Base-by-base conservation (phyloP, 2,888 invertebrate species). In the Pristionchus maxplancki region DNA sequence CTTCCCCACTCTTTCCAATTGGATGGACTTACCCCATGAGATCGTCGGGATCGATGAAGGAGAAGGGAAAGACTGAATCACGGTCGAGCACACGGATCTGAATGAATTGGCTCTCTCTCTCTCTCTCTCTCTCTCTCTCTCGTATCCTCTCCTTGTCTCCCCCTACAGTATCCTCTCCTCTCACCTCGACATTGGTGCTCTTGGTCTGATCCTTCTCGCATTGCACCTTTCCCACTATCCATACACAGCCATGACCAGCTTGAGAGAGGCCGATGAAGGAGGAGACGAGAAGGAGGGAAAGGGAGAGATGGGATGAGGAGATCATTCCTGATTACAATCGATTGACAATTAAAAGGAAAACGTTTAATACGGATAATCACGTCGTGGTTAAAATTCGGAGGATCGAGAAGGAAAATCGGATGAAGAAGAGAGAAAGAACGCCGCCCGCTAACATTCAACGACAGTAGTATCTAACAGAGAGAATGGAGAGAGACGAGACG, bases 31-130 rank as follows among this genome's bases (percentile, higher is more conserved):
- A 94, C 93, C 94, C 94, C 94, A 94, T 94, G 89, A 94, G 88
- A 89, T 94, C 94, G 90, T 94, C 94, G 4, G 94, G 94, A 89
- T 94, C 94, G 81, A 94, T 88, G 40, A 92, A 89, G 87, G 93
- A 90, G 88, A 93, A 86, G 71, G 92, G 83, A 13, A 89, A 89
- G 89, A 90, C 78, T 4, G 88, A 88, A 88, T 94, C 94, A 34
- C 91, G 89, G 88, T 94, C 94, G 89, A 92, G 91, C 28, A 92
- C 93, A 40, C 94, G 92, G 40, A 92, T 89, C 92, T 92, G 89
- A 62, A 89, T 81, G 20, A 5, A 9, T 13, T 9, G 44, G n/a
- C 44, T 5, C 40, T 40, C 34, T 85, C 24, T 44, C 64, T 20
- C 28, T 13, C n/a, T 9, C 40, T 40, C 44, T 5, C 40, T 40